Evolutionary conservation across 2,113 vertebrate species (phyloP), one percentile per base, ranked within the genome.

Genomic region (Gallinago undulata): DNA sequence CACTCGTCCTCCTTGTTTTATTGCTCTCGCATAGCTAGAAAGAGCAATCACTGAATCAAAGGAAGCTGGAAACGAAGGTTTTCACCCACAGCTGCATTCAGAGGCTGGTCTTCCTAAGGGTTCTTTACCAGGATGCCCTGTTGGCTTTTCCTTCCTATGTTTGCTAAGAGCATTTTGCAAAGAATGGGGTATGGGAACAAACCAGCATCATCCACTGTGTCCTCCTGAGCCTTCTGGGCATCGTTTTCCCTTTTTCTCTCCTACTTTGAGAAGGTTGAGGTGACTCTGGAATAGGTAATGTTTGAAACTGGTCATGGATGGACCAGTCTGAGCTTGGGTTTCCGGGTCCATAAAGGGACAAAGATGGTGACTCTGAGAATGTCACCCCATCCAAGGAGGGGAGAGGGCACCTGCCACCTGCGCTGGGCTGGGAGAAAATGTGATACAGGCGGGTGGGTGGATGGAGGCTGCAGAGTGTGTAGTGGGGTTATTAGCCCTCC

Each of bases 241-340:
- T 50, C 0, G 0, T 67, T 43, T 56, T 13, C 53, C 10, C 10
- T 2, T 2, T 57, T 55, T 11, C 13, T 48, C 5, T 13, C n/a
- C 23, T 14, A 0, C 10, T 77, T 25, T 11, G 28, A 7, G 60
- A 43, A 51, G 23, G 56, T 4, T 18, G 41, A 35, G 48, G 39
- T n/a, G 33, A 6, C 33, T 70, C 47, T 64, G 86, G 41, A 37
- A 7, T 0, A 5, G 56, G 51, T 13, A 72, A 14, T 16, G 7
- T 28, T 68, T 37, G 62, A 21, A 64, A 8, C 11, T 19, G 19
- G 9, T 19, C 22, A 3, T 1, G 45, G 37, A 4, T 5, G 33
- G 55, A 74, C 14, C 27, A 27, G 31, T 13, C 64, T 11, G 41
- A 86, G 41, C 41, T 69, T 45, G 7, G 10, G 19, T 41, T 72